Conservation (phyloP, 30 jellyfish, hydroid and myxozoan genomes). For the Turritopsis rubra region DNA sequence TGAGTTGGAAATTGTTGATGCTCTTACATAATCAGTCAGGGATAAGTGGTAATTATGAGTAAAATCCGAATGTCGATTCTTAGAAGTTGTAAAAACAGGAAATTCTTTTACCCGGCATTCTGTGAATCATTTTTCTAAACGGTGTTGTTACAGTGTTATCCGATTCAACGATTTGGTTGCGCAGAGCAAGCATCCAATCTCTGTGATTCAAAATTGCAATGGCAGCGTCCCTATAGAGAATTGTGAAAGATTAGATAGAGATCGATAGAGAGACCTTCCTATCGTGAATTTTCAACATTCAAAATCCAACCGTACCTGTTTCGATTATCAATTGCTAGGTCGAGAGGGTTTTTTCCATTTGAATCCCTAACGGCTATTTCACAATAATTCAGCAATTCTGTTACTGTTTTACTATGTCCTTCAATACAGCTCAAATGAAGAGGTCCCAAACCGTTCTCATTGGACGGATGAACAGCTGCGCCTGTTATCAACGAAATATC, state of each 20-base stretch:
- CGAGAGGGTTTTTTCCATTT: constrained; percentile 88
- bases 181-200: constrained; percentile 49
- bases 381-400: constrained; percentile 46
- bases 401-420: constrained; percentile 93
- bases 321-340: constrained; percentile 86
- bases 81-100: not conserved
- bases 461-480: constrained; percentile 62
- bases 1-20: too few relatives aligned
- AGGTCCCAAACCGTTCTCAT: constrained; percentile 58
- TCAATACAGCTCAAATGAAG: constrained; percentile 82
- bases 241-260: not conserved
- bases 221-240: constrained; percentile 51
- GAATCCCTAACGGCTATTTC: constrained; percentile 71
- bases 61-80: not conserved
- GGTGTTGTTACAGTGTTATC: constrained; percentile 48
- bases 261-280: not conserved
- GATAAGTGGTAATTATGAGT: not conserved
- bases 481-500: too few relatives aligned
- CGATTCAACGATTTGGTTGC: constrained; percentile 38
- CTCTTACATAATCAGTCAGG: too few relatives aligned
- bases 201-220: constrained; percentile 36
- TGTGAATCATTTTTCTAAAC: constrained; percentile 55
- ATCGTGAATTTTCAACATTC: not conserved
- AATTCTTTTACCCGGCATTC: constrained; percentile 41
- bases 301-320: constrained; percentile 34